phyloP scores from a whole-genome alignment of 2,797 vertebrate species.

The Anableps anableps region DNA sequence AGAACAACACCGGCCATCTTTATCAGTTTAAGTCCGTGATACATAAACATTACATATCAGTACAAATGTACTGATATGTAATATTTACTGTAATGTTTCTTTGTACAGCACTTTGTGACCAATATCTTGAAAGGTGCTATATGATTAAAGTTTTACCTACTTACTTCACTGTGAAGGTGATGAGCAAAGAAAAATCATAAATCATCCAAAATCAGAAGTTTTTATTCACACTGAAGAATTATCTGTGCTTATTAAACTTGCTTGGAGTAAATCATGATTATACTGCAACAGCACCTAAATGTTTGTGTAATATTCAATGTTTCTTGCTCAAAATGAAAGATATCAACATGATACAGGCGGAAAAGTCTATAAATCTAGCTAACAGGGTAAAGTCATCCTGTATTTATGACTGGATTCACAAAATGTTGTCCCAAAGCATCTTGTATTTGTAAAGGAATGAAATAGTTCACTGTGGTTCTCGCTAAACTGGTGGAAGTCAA shows the following conservation, averaged over 20 bases:
- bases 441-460: neutral
- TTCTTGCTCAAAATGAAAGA: neutral
- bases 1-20: too few species aligned
- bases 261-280: neutral
- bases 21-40: too few species aligned
- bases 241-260: neutral
- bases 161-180: too few species aligned
- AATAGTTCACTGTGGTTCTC: neutral
- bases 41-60: too few species aligned
- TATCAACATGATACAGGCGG: neutral
- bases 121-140: too few species aligned
- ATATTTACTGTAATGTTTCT: too few species aligned
- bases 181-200: too few species aligned
- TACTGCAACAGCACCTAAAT: neutral
- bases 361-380: neutral
- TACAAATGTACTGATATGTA: too few species aligned
- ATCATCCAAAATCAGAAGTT: too few species aligned
- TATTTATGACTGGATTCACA: neutral
- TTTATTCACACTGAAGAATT: too few species aligned
- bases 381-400: neutral
- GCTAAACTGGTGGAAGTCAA: slow-evolving; percentile 7
- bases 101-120: too few species aligned
- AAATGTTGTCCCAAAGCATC: neutral
- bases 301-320: neutral
- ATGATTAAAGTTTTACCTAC: too few species aligned